Evolutionary conservation across 2,888 invertebrate species (phyloP), one percentile per base, ranked within the genome.

Genomic region (Choreutis nemorana): DNA sequence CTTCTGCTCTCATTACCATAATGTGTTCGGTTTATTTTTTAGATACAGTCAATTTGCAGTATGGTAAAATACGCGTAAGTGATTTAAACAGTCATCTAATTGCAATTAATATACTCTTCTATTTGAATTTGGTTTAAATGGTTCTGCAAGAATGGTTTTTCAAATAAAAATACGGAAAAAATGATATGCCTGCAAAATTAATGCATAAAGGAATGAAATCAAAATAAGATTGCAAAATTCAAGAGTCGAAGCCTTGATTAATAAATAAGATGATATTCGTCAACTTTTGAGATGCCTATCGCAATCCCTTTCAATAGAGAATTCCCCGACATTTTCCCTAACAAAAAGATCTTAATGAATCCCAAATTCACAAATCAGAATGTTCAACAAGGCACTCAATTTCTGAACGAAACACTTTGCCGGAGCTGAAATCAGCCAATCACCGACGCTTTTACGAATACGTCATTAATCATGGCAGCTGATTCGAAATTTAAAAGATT

Each of bases 341-440:
- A 31, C 23, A 30, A 34, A 31, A 26, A 31, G 12, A 7, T n/a
- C 12, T 18, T 26, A 31, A 31, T 31, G 29, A 34, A 31, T 26
- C 37, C 42, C 41, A 48, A 43, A 51, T 48, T 49, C 44, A 40
- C 37, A 43, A 56, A 49, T 55, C 47, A 48, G 46, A 55, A 49
- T 40, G 42, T 54, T 50, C 53, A 43, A 42, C 44, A 47, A 42
- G 43, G 31, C n/a, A n/a, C 44, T 48, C 50, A 49, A 55, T 57
- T 56, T 43, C 42, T 45, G 41, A 53, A 47, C 43, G 42, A 47
- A 55, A 55, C 47, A 10, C 24, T 18, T 48, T 47, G 45, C 45
- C 42, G 40, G 48, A 57, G 61, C 59, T 64, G 52, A 55, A 63
- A 64, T 65, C 61, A 62, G 47, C 61, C 61, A 62, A 62, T 64